These are phyloP conservation scores for Hippolais icterina DNA, from an alignment of 2,113 vertebrate species.

Conservation along the genomic window DNA sequence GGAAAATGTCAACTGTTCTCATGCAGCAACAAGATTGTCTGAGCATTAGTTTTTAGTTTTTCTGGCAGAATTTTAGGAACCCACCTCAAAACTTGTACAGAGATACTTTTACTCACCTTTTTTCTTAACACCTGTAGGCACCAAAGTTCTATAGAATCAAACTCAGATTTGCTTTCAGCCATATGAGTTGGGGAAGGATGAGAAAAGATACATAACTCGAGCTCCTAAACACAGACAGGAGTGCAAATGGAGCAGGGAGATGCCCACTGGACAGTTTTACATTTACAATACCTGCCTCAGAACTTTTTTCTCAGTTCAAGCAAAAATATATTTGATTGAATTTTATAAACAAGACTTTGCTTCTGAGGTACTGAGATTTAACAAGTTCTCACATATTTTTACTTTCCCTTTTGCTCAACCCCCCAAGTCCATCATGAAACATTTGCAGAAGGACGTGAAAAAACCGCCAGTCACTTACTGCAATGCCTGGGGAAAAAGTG, in stretches of 20 bases:
- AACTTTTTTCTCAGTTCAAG: slow-evolving; percentile 13
- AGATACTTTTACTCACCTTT: slow-evolving; percentile 29
- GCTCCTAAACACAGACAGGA: not conserved
- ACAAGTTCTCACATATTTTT: slow-evolving; percentile 13
- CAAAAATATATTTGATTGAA: not conserved
- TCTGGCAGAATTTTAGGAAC: slow-evolving; percentile 19
- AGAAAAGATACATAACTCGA: not conserved
- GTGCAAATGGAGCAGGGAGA: not conserved
- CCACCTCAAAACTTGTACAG: not conserved
- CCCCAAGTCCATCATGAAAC: slow-evolving; percentile 41
- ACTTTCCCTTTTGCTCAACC: slow-evolving; percentile 17
- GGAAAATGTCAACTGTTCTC: slow-evolving; percentile 27
- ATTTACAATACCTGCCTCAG: not conserved
- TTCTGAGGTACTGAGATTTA: slow-evolving; percentile 36
- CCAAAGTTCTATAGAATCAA: not conserved
- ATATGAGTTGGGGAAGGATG: not conserved
- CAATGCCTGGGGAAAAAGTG: slow-evolving; percentile 55
- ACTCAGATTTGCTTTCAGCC: slow-evolving; percentile 2
- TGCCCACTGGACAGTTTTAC: not conserved
- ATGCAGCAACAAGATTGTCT: slow-evolving; percentile 74
- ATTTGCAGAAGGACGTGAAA: slow-evolving; percentile 52
- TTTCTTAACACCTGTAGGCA: slow-evolving; percentile 35
- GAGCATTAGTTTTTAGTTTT: slow-evolving; percentile 62
- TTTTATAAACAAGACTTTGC: slow-evolving; percentile 21
- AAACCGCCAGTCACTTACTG: slow-evolving; percentile 66